Evolutionary conservation across 2,888 invertebrate species (phyloP), one percentile per base, ranked within the genome.

Genomic region (Carcina quercana): DNA sequence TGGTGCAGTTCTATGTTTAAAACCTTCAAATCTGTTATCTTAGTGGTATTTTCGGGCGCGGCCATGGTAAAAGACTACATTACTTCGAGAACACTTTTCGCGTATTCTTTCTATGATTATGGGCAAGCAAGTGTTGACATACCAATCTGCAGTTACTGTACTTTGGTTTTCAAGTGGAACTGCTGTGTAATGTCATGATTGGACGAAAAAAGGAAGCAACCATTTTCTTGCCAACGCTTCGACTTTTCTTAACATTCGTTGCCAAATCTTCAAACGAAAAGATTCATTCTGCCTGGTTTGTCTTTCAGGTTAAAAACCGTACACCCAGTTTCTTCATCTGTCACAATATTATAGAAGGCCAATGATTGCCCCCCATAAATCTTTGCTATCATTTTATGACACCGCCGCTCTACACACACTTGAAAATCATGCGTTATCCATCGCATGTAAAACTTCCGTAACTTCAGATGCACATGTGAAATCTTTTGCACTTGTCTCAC

Each of bases 171-270:
- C 22, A 35, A 30, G 27, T 13, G 22, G 28, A 4, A 35, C 27
- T 22, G 22, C 30, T 14, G 27, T 26, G 12, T 27, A 30, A 30
- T 35, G 27, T 30, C 30, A 30, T 27, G 30, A 30, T 27, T 30
- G 26, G 15, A 21, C 27, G 22, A 30, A 35, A 30, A 35, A 30
- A 25, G 34, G 17, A 24, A 5, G 21, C 30, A 30, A 34, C 20
- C 29, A 30, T 30, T 26, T 25, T 26, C 17, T 30, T 25, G 15
- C 30, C 20, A 30, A 19, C 13, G 20, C 30, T 30, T 30, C 30
- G 30, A 26, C 26, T 26, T 30, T 29, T 20, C 34, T 15, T 19
- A 25, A 25, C 19, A 25, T 34, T 34, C 8, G 21, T 25, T 7
- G 13, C 30, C 15, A 30, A 30, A 27, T 27, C 15, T 30, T 30